These are phyloP conservation scores for Papilio protenor DNA, from an alignment of 2,888 invertebrate genomes.

Conservation along the genomic window DNA sequence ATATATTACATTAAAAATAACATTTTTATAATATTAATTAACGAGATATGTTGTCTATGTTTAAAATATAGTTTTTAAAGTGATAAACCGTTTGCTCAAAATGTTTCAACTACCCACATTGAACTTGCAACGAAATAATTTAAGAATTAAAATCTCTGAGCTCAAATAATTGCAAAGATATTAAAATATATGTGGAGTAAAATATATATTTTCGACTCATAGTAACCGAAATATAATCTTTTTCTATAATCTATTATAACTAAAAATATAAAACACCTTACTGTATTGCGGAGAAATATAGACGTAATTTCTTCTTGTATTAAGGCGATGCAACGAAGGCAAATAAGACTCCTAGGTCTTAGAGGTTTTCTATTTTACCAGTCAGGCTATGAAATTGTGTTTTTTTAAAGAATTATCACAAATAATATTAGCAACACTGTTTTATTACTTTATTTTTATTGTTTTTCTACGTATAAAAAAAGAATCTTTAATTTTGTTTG, in stretches of 20 bases:
- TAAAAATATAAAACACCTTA: background rate
- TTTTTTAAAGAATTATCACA: no score
- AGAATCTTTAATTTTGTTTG: no score
- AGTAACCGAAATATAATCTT: background rate
- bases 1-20: background rate
- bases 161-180: background rate
- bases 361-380: background rate
- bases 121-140: conserved; percentile 8
- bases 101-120: background rate
- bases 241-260: background rate
- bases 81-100: conserved; percentile 21
- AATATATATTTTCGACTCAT: background rate
- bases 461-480: no score
- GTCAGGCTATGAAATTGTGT: background rate
- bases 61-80: background rate
- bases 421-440: no score
- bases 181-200: background rate
- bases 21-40: background rate
- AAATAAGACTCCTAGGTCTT: no score
- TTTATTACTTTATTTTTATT: no score
- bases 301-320: no score
- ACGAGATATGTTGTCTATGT: background rate
- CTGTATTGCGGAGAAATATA: no score
- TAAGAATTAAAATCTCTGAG: conserved; percentile 2
- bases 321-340: no score